phyloP scores from a whole-genome alignment of 2,888 invertebrate genomes.

The Danaus chrysippus region DNA sequence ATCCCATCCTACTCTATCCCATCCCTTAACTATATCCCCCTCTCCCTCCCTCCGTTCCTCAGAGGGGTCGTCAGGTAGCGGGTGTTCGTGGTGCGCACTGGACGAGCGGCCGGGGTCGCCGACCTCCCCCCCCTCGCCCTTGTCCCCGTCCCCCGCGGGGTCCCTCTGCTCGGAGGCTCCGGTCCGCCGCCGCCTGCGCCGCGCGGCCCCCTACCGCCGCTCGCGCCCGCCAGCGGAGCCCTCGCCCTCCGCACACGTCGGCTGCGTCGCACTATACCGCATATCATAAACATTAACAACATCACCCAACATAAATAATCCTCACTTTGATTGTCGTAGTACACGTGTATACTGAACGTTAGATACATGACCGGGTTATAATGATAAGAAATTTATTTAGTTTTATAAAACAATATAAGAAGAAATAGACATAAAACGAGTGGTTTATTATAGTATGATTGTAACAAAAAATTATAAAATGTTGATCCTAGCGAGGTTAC shows the following conservation, averaged over 20 bases:
- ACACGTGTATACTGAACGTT: no score
- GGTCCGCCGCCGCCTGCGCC: slow-evolving; percentile 35
- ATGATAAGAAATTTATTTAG: no score
- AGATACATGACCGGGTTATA: no score
- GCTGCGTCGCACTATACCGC: slow-evolving; percentile 32
- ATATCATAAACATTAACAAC: slow-evolving; percentile 19
- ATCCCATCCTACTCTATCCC: slow-evolving; percentile 15
- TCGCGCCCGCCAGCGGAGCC: slow-evolving; percentile 27
- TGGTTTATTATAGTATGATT: no score
- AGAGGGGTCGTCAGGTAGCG: slow-evolving; percentile 60
- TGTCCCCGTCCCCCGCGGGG: slow-evolving; percentile 20
- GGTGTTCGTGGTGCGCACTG: slow-evolving; percentile 57
- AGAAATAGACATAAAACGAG: no score
- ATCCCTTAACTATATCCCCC: slow-evolving; percentile 28
- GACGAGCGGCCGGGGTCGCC: slow-evolving; percentile 34
- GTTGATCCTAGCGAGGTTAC: no score
- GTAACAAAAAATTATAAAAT: no score
- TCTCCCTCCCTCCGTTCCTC: slow-evolving; percentile 36
- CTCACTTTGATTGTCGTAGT: no score
- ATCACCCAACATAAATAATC: neutral
- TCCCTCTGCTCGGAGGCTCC: slow-evolving; percentile 30
- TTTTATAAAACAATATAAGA: no score
- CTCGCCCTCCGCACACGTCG: slow-evolving; percentile 25
- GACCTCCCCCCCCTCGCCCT: slow-evolving; percentile 20
- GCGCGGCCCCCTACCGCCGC: slow-evolving; percentile 36